A percentile compares a stretch with the other conserved stretches of the same genome.
phyloP scores from a whole-genome alignment of 2,888 invertebrate species.

The Meliscaeva auricollis region DNA sequence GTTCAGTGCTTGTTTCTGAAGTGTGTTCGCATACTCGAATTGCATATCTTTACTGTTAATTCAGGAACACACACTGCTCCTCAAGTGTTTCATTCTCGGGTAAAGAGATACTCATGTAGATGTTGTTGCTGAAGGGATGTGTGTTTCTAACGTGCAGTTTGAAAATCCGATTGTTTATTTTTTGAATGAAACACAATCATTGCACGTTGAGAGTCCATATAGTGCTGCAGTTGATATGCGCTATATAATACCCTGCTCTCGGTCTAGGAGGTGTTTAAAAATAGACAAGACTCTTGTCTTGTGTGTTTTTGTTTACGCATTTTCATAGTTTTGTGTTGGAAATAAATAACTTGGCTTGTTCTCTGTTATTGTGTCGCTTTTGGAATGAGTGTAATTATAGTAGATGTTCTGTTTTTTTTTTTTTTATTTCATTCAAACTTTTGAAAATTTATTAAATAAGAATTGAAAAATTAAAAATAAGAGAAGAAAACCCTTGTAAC shows the following conservation, averaged over 20 bases:
- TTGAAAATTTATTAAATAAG: neutral
- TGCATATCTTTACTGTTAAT: constrained; percentile 67
- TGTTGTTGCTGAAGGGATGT: constrained; percentile 13
- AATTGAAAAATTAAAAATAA: too few relatives aligned
- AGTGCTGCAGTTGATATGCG: constrained; percentile 10
- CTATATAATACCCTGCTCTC: neutral
- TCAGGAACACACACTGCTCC: constrained; percentile 44
- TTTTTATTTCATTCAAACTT: too few relatives aligned
- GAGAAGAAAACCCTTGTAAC: too few relatives aligned
- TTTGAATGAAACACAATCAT: constrained; percentile 39
- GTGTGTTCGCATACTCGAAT: constrained; percentile 62
- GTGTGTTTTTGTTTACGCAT: constrained; percentile 59
- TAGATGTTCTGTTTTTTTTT: too few relatives aligned
- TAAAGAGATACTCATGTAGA: neutral
- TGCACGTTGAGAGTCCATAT: constrained; percentile 17
- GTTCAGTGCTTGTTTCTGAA: constrained; percentile 41
- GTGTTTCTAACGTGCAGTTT: constrained; percentile 19
- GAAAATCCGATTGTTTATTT: constrained; percentile 59
- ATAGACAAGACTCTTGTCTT: constrained; percentile 42
- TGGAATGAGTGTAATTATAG: constrained; percentile 5
- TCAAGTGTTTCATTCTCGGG: constrained; percentile 55
- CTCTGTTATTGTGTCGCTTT: neutral
- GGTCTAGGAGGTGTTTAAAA: constrained; percentile 48
- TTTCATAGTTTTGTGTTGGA: constrained; percentile 32
- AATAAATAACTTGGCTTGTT: neutral